Evolutionary conservation across 2,888 invertebrate species (phyloP).

Genomic region (Agrotis puta): DNA sequence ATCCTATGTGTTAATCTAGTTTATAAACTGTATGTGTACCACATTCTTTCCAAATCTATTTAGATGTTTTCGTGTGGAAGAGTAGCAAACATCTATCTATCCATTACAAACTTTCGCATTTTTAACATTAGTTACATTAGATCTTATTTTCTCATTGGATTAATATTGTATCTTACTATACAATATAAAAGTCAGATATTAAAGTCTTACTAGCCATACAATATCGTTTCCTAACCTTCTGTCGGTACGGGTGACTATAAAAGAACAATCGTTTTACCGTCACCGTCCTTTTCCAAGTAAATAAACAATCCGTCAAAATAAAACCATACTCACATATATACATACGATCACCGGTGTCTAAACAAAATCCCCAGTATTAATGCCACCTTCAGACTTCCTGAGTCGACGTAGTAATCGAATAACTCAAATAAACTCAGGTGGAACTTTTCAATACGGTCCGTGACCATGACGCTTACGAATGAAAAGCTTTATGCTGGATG

Average conservation of each 20-base stretch:
- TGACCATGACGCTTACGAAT: conserved; percentile 87
- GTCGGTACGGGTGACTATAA: no score
- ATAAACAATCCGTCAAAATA: background rate
- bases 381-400: conserved; percentile 75
- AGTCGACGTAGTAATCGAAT: conserved; percentile 79
- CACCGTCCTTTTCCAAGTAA: background rate
- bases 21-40: no score
- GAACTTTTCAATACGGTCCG: conserved; percentile 87
- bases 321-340: conserved; percentile 17
- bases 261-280: background rate
- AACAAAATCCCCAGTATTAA: conserved; percentile 73
- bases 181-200: background rate
- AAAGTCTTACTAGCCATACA: background rate
- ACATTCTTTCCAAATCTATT: no score
- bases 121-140: no score
- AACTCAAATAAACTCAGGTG: conserved; percentile 88
- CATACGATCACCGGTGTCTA: conserved; percentile 57
- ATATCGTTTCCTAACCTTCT: background rate
- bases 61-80: no score
- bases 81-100: no score
- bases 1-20: no score
- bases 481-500: conserved; percentile 75
- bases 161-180: background rate
- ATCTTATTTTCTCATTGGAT: no score
- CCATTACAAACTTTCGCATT: no score